Percentiles rank a stretch among this genome's conserved stretches.
phyloP scores from a whole-genome alignment of 2,797 vertebrate genomes.

The Characodon lateralis region DNA sequence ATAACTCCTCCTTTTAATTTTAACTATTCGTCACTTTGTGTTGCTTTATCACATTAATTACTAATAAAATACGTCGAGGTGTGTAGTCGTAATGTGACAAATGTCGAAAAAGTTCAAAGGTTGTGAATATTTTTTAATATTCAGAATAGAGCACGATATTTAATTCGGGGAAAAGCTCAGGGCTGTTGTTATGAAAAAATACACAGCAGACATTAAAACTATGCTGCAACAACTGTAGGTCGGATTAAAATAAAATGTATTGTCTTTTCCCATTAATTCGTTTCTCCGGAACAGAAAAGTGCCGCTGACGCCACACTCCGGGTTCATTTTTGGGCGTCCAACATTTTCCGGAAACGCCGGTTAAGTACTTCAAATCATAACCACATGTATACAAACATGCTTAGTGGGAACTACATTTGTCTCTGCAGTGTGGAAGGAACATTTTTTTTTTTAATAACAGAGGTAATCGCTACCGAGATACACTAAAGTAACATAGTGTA shows the following conservation, averaged over 20 bases:
- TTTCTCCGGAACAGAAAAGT: background rate
- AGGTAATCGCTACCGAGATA: background rate
- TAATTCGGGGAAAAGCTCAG: background rate
- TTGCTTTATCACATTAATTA: background rate
- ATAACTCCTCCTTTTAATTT: background rate
- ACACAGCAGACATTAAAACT: background rate
- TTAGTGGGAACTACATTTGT: background rate
- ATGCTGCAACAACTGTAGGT: background rate
- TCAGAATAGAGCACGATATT: background rate
- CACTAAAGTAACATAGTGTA: background rate
- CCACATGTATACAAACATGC: conserved; percentile 26
- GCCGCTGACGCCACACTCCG: conserved; percentile 1
- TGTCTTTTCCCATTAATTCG: background rate
- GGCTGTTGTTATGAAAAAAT: background rate
- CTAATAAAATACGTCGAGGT: background rate
- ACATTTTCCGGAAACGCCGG: conserved; percentile 52
- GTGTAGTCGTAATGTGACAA: background rate
- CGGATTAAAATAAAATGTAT: background rate
- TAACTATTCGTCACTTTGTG: background rate
- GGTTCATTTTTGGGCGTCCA: conserved; percentile 57
- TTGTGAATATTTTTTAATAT: background rate
- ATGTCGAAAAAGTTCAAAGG: background rate
- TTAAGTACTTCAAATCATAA: background rate
- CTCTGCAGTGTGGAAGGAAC: background rate
- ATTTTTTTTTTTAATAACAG: background rate